Evolutionary conservation across 2,888 invertebrate genomes (phyloP), one percentile per base, ranked within the genome.

Genomic region (Neria commutata): DNA sequence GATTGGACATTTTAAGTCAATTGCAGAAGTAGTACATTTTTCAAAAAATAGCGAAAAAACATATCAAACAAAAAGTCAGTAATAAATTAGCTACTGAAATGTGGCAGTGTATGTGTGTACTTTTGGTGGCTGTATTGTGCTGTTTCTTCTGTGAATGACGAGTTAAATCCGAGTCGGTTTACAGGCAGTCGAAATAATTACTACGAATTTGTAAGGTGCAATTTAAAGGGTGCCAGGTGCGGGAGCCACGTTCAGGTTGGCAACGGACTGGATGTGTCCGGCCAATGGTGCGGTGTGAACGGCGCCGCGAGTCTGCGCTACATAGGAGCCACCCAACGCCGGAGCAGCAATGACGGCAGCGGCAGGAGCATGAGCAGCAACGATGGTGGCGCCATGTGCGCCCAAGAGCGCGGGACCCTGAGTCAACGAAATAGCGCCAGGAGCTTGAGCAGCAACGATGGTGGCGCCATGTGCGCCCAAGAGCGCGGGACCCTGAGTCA

Each of bases 261-360:
- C 73, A 55, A 71, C 78, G 42, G 78, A 78, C 45, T 76, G 68
- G 42, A 72, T 58, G 60, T 78, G 78, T 45, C 78, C 78, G 23
- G 74, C 59, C 56, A 78, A 66, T 21, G 78, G 77, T 46, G 77
- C 78, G 11, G 74, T 76, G 64, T 78, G 77, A 3, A 77, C 58
- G 37, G 78, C 75, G 23, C 77, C 77, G 52, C 75, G 77, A 29
- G 72, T 78, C 64, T 75, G 71, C 17, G 78, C 77, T 24, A 77
- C 77, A 48, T 78, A 78, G 46, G 67, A 70, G n/a, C 76, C 76
- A 54, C 72, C 74, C 70, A 8, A 62, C 71, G 11, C 72, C 72
- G 11, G 78, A 83, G 60, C 6, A 8, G 10, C n/a, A n/a, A n/a
- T n/a, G 40, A 66, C 68, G 0, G 72, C 70, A 8, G 61, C 71